Percentiles rank a stretch among this genome's conserved stretches.
phyloP scores from a whole-genome alignment of 2,888 invertebrate genomes.

The Sipha maydis region DNA sequence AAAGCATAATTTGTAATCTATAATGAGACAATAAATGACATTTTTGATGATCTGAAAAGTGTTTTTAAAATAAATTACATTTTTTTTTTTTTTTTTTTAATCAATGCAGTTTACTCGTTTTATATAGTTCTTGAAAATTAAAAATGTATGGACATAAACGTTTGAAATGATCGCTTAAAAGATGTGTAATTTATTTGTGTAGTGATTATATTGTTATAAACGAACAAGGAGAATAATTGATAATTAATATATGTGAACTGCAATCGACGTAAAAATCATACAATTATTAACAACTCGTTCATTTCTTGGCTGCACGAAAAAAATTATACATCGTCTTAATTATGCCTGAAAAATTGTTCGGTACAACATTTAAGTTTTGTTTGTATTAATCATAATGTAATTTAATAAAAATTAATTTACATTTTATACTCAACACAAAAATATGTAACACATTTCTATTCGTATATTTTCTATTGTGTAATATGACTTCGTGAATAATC shows the following conservation, averaged over 20 bases:
- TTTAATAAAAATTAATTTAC: neutral
- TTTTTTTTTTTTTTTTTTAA: too few species aligned
- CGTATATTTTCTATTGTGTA: too few species aligned
- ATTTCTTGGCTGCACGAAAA: neutral
- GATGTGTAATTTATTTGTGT: neutral
- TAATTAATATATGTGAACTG: neutral
- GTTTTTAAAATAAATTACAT: too few species aligned
- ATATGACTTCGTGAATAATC: too few species aligned
- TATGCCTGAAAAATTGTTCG: neutral
- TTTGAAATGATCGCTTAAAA: neutral
- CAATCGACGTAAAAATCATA: neutral
- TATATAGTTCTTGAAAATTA: too few species aligned
- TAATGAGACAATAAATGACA: too few species aligned
- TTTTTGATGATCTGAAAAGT: too few species aligned
- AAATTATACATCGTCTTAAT: neutral
- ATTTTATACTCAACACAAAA: too few species aligned
- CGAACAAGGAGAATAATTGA: neutral
- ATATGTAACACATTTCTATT: too few species aligned
- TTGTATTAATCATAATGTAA: neutral
- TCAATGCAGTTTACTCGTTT: too few species aligned
- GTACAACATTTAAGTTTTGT: neutral
- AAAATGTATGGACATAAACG: neutral
- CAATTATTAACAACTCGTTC: neutral
- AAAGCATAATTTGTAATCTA: too few species aligned
- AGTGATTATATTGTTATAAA: neutral